Base-by-base conservation (phyloP, 2,797 vertebrate species). In the Phylloscopus collybita region DNA sequence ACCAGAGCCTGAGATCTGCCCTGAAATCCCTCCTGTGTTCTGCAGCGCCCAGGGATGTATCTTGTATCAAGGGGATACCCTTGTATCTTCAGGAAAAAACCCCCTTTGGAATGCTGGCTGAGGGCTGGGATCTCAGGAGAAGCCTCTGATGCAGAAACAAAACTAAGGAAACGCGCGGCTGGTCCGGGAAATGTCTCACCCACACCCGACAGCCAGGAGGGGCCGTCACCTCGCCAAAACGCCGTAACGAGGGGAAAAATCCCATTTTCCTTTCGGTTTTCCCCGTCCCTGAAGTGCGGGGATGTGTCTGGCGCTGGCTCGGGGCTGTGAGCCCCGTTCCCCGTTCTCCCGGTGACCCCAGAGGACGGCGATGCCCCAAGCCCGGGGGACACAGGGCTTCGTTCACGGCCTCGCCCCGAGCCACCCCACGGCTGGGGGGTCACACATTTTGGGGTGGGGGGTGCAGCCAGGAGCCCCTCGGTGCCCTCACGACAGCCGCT, bases 151-250 rank as follows among this genome's bases (percentile, higher is more conserved):
- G 32, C 19, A 67, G 32, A 34, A 42, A 34, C 0, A 3, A 21
- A 36, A 12, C 6, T 3, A 5, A 38, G 23, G 54, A 32, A 71
- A 57, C 0, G 1, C 0, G 1, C 0, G 1, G 12, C 13, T 20
- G 4, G 3, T 11, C 23, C 5, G 1, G 0, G 2, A 29, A 51
- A 71, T 0, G 11, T 9, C 3, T 45, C 78, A 20, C 5, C 20
- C 1, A 1, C 5, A 22, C 42, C 57, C 0, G 16, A 1, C 26
- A 27, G 60, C 51, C 7, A 1, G 8, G 3, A 21, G 1, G 2
- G 26, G 57, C 53, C 25, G 86, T 12, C 66, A 32, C 1, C 25
- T 1, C 1, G 3, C n/a, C 76, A 57, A 4, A 25, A 27, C 8
- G 4, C 42, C 18, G 30, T 6, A 7, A 21, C 2, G 1, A 1